These are phyloP conservation scores for Didymodactylos carnosus DNA, from an alignment of 2,888 invertebrate species.

Conservation along the genomic window DNA sequence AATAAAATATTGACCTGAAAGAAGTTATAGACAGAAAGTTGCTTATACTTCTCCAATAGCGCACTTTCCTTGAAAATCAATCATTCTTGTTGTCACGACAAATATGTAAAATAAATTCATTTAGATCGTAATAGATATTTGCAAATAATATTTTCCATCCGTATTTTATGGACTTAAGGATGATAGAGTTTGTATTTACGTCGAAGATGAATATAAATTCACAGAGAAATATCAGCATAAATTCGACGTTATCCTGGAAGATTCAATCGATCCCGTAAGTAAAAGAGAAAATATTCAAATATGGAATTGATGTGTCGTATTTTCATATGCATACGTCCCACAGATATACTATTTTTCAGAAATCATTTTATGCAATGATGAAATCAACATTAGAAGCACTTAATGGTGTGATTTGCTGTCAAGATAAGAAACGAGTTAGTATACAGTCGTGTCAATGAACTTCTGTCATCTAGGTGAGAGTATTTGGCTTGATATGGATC, in stretches of 20 bases:
- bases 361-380: slow-evolving; percentile 63
- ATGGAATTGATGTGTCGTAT: neutral
- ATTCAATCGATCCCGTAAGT: slow-evolving; percentile 90
- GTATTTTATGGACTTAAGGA: slow-evolving; percentile 69
- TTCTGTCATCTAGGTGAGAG: slow-evolving; percentile 46
- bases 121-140: slow-evolving; percentile 60
- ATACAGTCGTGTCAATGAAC: neutral
- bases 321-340: slow-evolving; percentile 41
- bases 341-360: slow-evolving; percentile 51
- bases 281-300: no score
- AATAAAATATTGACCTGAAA: no score
- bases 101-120: slow-evolving; percentile 11
- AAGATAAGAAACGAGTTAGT: no score
- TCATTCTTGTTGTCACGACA: neutral
- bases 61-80: neutral
- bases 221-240: slow-evolving; percentile 59
- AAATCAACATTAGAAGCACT: slow-evolving; percentile 57
- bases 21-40: no score
- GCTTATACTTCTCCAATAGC: neutral
- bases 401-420: slow-evolving; percentile 82
- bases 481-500: slow-evolving; percentile 48
- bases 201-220: slow-evolving; percentile 84
- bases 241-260: slow-evolving; percentile 93
- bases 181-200: slow-evolving; percentile 58
- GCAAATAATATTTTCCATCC: slow-evolving; percentile 65